Conservation (phyloP, 37 sponge, comb jelly and placozoan species). For the Lycopodina hypogea region DNA sequence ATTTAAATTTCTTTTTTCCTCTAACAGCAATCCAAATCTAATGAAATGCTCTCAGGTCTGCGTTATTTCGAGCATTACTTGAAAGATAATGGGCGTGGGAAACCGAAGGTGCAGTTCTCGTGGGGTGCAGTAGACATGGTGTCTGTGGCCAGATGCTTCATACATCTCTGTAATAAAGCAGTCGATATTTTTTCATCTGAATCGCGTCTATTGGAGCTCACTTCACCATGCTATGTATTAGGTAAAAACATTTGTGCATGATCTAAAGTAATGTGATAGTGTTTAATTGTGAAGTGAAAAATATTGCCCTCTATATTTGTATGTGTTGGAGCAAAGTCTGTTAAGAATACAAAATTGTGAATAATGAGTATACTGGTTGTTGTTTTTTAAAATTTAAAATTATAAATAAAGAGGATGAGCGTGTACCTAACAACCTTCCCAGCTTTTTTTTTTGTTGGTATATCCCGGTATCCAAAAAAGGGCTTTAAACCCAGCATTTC, state of each 20-base stretch:
- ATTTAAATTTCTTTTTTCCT: neutral
- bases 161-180: conserved; percentile 68
- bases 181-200: conserved; percentile 69
- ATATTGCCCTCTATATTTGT: neutral
- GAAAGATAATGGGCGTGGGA: conserved; percentile 71
- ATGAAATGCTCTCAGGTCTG: conserved; percentile 86
- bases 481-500: too few relatives aligned
- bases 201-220: conserved; percentile 67
- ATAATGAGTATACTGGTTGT: too few relatives aligned
- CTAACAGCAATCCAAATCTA: conserved; percentile 74
- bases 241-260: too few relatives aligned
- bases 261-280: too few relatives aligned
- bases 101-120: conserved; percentile 75
- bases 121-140: conserved; percentile 90
- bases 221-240: conserved; percentile 81
- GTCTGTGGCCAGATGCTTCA: conserved; percentile 76
- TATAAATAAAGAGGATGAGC: too few relatives aligned
- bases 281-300: neutral
- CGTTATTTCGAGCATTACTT: conserved; percentile 94
- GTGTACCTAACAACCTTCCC: too few relatives aligned
- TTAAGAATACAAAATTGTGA: too few relatives aligned
- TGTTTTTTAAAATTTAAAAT: too few relatives aligned
- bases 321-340: conserved; percentile 14
- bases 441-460: too few relatives aligned
- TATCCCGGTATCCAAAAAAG: too few relatives aligned